Evolutionary conservation across 2,797 vertebrate genomes (phyloP), one percentile per base, ranked within the genome.

Genomic region (Oophaga sylvatica): DNA sequence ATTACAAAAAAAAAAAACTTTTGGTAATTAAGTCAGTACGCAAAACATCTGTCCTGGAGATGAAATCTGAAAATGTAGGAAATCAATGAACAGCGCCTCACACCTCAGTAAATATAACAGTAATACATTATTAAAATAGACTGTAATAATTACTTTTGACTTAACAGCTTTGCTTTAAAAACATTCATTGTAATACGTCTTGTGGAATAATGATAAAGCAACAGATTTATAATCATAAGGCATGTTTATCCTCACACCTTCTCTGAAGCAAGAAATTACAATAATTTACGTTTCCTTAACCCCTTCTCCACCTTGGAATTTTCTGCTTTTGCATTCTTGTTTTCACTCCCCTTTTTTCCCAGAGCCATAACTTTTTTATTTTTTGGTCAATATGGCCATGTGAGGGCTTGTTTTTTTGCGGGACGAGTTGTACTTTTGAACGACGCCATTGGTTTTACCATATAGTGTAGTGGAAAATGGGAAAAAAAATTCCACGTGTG

Each of bases 51-150:
- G 73, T 76, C 73, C 73, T 76, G 3, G 22, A 53, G 73, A 76
- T 76, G 73, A 56, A 76, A 56, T 76, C 73, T 76, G 45, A 26
- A 76, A 76, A 76, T 3, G 22, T 76, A 76, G 73, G 20, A 13
- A 22, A 15, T 22, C 73, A 26, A 20, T 76, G 73, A 76, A 76
- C 48, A 45, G 11, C 20, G 45, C 45, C 73, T 76, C 73, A 76
- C 73, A 76, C 73, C 73, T 76, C 73, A 76, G 73, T 76, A 76
- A 76, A 56, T 76, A 76, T 48, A 76, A 76, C 15, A 76, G 56
- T 76, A 76, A 76, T 76, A 56, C 73, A n/a, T 16, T n/a, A 53
- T 53, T 76, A 53, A 45, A 13, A 76, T 76, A 76, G 73, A 60
- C 26, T 60, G 20, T 80, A 80, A 62, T 65, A 81, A 81, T 63